Evolutionary conservation across 1,140 invertebrate species (phyloP), one percentile per base, ranked within the genome.

Genomic region (Drosophila gunungcola): DNA sequence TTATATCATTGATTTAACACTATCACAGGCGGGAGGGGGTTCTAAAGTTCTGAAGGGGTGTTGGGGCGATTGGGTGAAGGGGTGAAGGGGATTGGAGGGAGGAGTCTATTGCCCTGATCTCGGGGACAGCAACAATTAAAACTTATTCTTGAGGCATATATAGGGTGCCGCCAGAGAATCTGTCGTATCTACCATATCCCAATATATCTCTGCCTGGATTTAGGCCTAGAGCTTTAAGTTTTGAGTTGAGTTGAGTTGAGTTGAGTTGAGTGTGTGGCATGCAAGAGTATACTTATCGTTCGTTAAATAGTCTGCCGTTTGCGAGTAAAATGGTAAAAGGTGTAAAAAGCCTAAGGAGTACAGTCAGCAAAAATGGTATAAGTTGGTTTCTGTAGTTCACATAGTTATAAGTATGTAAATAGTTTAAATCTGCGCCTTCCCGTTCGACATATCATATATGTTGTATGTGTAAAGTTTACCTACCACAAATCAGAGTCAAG

Each of bases 261-360:
- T 62, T 64, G 62, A 80, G 43, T 74, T 41, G 38, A 27, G 53
- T 43, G 56, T 52, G 45, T 67, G 69, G 77, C 76, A 79, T 79
- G 68, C 77, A 69, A 80, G 73, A 67, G 61, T 68, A 67, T 53
- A 67, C 64, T 68, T 67, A 68, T 68, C 45, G 43, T 54, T 62
- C 25, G 36, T 65, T 75, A 82, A 73, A 67, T 76, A 76, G 76
- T 83, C 73, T 84, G 76, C 80, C 73, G 58, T 56, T 82, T 83
- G 81, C 80, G 81, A 84, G 78, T 85, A 78, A 84, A 84, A 89
- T 80, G 84, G 80, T 88, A 89, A 84, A 84, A 89, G 84, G 84
- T 88, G 84, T 88, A 88, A 88, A 88, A 88, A 88, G 84, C 84
- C 84, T 88, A 88, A 89, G 76, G 80, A 88, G 73, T 88, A 88